Evolutionary conservation across 2,113 vertebrate species (phyloP).

Genomic region (Archocentrus centrarchus): DNA sequence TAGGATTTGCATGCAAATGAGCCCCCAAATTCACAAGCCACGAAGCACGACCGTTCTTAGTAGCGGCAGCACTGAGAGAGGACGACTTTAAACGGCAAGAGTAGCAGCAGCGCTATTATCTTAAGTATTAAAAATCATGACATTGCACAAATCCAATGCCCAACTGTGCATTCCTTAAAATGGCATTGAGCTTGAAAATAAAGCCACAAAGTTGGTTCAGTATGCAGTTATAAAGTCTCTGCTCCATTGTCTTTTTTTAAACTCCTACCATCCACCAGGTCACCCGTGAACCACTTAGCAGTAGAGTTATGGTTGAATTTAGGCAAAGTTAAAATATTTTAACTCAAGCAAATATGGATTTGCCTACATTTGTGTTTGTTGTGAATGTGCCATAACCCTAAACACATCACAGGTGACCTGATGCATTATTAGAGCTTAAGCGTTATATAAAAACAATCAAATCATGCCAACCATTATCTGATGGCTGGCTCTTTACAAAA

Average conservation of each 20-base stretch:
- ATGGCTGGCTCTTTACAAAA: slow-evolving; percentile 9
- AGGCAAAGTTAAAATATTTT: too few species aligned
- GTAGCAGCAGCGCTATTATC: slow-evolving; percentile 33
- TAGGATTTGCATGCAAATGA: slow-evolving; percentile 61
- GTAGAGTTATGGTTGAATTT: too few species aligned
- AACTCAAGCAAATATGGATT: too few species aligned
- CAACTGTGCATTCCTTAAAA: slow-evolving; percentile 54
- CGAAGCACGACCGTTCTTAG: slow-evolving; percentile 31
- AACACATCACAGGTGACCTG: neutral
- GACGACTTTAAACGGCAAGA: slow-evolving; percentile 35
- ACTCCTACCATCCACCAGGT: neutral
- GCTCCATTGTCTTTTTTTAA: slow-evolving; percentile 37
- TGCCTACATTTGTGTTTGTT: too few species aligned
- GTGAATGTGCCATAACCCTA: neutral
- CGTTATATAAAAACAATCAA: slow-evolving; percentile 2
- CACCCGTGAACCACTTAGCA: too few species aligned
- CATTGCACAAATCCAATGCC: slow-evolving; percentile 48
- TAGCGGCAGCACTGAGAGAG: slow-evolving; percentile 7
- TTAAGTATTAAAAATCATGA: slow-evolving; percentile 57
- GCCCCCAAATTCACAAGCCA: slow-evolving; percentile 17
- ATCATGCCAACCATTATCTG: slow-evolving; percentile 50
- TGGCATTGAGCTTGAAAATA: slow-evolving; percentile 36
- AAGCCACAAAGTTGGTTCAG: slow-evolving; percentile 47
- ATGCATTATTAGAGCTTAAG: neutral
- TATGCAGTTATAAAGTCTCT: slow-evolving; percentile 41